phyloP scores from a whole-genome alignment of 2,888 invertebrate genomes.

The Drosophila diplacantha region DNA sequence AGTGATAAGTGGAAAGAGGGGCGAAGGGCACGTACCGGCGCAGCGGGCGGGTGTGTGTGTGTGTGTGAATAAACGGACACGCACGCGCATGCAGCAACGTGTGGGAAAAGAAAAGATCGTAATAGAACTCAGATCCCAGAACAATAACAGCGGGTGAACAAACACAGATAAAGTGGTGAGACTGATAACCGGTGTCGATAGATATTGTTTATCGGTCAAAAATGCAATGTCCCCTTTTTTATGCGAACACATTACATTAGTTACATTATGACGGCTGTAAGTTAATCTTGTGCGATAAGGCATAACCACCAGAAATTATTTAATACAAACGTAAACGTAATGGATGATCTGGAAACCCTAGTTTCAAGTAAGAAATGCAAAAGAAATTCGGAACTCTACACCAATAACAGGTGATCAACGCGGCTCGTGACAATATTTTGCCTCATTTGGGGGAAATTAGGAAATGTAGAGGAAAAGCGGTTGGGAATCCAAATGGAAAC shows the following conservation, averaged over 20 bases:
- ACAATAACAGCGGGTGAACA: neutral
- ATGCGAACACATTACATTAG: no score
- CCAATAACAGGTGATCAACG: neutral
- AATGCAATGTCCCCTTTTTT: no score
- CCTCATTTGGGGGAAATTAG: neutral
- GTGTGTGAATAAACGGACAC: constrained; percentile 8
- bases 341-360: neutral
- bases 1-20: constrained; percentile 13
- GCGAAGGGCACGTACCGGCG: constrained; percentile 28
- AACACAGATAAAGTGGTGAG: neutral
- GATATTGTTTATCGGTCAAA: no score
- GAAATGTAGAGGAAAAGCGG: neutral
- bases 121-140: neutral
- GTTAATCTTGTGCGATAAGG: neutral
- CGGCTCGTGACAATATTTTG: constrained; percentile 6
- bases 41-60: constrained; percentile 32
- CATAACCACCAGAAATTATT: neutral
- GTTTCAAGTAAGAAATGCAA: neutral
- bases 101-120: constrained; percentile 7
- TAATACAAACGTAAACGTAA: neutral
- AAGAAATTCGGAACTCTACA: neutral
- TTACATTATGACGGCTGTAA: neutral
- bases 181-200: no score
- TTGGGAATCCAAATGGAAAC: neutral
- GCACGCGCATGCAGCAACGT: constrained; percentile 27